Base-by-base conservation (phyloP, 2,113 vertebrate genomes). In the Picathartes gymnocephalus region DNA sequence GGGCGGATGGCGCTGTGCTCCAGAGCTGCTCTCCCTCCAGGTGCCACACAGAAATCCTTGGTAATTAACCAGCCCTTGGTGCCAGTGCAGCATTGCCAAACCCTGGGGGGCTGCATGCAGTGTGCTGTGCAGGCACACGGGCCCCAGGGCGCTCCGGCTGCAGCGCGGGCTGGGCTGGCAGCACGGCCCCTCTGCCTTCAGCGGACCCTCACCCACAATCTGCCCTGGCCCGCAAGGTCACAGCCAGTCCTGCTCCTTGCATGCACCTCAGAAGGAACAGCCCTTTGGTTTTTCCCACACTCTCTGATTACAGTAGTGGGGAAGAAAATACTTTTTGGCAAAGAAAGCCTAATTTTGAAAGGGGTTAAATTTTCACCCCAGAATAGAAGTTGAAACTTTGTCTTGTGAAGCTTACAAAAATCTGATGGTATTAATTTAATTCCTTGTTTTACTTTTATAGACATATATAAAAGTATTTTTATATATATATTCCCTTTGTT, bases 31-130 rank as follows among this genome's bases (percentile, higher is more conserved):
- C 60, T 90, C 45, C 60, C 54, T 96, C 66, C 15, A 81, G 72
- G 85, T 73, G 69, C 85, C 44, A 0, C 47, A 24, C 72, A 81
- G 82, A 76, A 90, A 84, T 79, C 76, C 88, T 81, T 54, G 80
- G 11, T 92, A 61, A 95, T 95, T 92, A 92, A 62, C n/a, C 69
- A 68, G 72, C 76, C 89, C 80, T 42, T 14, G 48, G 85, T 93
- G 94, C 86, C 77, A 73, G 24, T 71, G 81, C 74, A 86, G 14
- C 42, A 11, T 50, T 47, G 60, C 64, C 47, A 50, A 68, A 72
- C 6, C 44, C 77, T 62, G 16, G 1, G 24, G 84, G 76, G 69
- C 13, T 62, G 85, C 1, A 0, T 22, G 53, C 5, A 24, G 4
- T 4, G 68, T 3, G 58, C 12, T 47, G 60, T 35, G 81, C 68